Evolutionary conservation across 2,113 vertebrate species (phyloP), one percentile per base, ranked within the genome.

Genomic region (Procavia capensis): DNA sequence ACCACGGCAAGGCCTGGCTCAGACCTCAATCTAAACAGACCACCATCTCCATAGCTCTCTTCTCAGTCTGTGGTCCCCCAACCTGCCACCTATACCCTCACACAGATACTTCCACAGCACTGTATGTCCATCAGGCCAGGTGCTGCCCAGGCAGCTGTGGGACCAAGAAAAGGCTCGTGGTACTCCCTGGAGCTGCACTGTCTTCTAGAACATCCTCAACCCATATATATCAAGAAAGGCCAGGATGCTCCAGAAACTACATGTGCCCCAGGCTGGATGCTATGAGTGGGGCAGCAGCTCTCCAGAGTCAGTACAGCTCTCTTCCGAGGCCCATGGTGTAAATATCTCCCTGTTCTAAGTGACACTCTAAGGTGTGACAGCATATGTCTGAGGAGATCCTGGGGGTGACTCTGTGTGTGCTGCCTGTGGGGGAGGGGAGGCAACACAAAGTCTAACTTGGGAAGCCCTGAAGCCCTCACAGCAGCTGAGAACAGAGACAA

Each of bases 381-480:
- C 14, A 31, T 27, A 36, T 34, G 20, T 79, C 82, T 90, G 16
- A 78, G 70, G 41, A 90, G 72, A 85, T 7, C 47, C 34, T 79
- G 20, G 14, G 57, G 47, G 47, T 90, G 93, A 90, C n/a, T 43
- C 24, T 14, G 20, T 22, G 47, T 29, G 29, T 36, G 27, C 17
- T 41, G 63, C 31, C 19, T 6, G 27, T 63, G 83, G 90, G 64
- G 82, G 43, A 54, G 41, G 57, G 29, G 9, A 76, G 31, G 61
- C 25, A 43, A 88, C 85, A 80, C 72, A 91, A 83, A 91, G 45
- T 41, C 85, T 83, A 94, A 92, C 43, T 47, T 86, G 47, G 75
- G 27, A 93, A 83, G 75, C 57, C 43, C 39, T 45, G 50, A 92
- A 86, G 5, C 45, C 74, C 45, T 85, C 74, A 88, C 59, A 85